Conservation (phyloP, 2,888 invertebrate genomes). For the Drosophila peninsularis region DNA sequence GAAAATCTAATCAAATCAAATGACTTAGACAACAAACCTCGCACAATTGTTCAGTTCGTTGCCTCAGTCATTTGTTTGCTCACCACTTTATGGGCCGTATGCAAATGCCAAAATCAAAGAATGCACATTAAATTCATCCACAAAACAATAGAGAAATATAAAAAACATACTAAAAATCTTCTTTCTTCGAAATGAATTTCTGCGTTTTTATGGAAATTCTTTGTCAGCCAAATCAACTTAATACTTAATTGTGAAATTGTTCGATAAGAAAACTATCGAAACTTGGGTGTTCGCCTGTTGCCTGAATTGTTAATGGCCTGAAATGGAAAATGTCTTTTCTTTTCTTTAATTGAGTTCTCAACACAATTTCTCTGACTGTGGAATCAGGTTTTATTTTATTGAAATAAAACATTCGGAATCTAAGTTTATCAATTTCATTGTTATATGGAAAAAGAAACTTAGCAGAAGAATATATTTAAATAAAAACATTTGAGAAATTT, state of each 20-base stretch:
- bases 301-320: not conserved
- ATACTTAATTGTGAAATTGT: not conserved
- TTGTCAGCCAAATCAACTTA: slow-evolving; percentile 6
- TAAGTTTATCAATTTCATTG: not conserved
- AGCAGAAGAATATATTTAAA: not conserved
- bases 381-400: not conserved
- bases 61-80: slow-evolving; percentile 49
- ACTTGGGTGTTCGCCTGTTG: slow-evolving; percentile 5
- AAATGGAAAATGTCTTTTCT: not conserved
- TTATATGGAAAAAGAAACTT: not conserved
- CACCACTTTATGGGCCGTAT: slow-evolving; percentile 4
- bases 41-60: slow-evolving; percentile 37
- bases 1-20: slow-evolving; percentile 13
- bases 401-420: not conserved
- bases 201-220: slow-evolving; percentile 9
- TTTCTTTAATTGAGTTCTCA: not conserved
- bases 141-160: not conserved
- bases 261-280: not conserved
- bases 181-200: slow-evolving; percentile 15
- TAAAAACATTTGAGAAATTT: no score
- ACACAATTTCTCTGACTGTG: not conserved
- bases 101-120: slow-evolving; percentile 8
- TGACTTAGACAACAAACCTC: slow-evolving; percentile 13
- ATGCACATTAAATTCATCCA: slow-evolving; percentile 26
- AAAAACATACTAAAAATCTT: not conserved